Evolutionary conservation across 37 sponge, comb jelly and placozoan species (phyloP).

Genomic region (Axinella damicornis): DNA sequence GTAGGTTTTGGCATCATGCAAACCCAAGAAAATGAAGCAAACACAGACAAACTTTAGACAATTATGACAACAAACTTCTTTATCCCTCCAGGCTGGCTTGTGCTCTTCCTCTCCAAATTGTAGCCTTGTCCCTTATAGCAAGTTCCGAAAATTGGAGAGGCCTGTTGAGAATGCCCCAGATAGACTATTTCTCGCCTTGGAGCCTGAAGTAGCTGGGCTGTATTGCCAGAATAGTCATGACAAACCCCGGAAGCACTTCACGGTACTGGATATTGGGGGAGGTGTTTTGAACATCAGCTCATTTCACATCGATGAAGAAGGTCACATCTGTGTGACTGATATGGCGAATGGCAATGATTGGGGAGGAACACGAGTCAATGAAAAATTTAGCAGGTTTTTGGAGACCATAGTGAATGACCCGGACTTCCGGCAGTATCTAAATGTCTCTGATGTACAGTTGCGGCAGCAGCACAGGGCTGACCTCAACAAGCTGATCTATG

Average conservation of each 20-base stretch:
- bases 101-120: background rate
- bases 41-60: too few relatives aligned
- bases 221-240: background rate
- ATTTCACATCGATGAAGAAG: too few relatives aligned
- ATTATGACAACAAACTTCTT: too few relatives aligned
- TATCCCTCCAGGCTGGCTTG: constrained; percentile 25
- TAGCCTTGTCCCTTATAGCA: background rate
- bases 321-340: too few relatives aligned
- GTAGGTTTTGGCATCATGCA: too few relatives aligned
- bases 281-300: too few relatives aligned
- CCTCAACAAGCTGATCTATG: background rate
- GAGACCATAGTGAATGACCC: constrained; percentile 7
- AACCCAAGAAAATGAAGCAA: too few relatives aligned
- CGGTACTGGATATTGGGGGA: too few relatives aligned
- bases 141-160: too few relatives aligned
- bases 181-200: constrained; percentile 42
- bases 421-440: background rate
- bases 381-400: background rate
- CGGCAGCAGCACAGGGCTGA: background rate
- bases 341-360: constrained; percentile 29
- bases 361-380: constrained; percentile 24
- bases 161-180: constrained; percentile 26
- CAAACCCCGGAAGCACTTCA: background rate
- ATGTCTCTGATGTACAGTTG: background rate
- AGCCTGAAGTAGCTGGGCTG: constrained; percentile 53